Percentiles rank a stretch among this genome's conserved stretches.
Conservation (phyloP, 2,888 invertebrate species). For the Cheilosia vernalis region DNA sequence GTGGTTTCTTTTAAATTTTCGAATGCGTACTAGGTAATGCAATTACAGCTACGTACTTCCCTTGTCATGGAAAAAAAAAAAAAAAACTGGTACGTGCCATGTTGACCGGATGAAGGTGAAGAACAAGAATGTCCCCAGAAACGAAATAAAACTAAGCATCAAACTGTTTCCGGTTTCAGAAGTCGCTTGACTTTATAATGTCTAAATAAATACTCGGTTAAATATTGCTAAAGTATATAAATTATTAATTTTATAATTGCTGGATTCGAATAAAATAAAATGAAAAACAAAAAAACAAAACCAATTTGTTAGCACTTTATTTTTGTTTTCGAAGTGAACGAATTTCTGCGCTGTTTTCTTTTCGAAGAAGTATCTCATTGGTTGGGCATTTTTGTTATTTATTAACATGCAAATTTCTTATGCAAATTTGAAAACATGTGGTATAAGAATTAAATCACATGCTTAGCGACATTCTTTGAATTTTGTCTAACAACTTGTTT, state of each 20-base stretch:
- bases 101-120: constrained; percentile 45
- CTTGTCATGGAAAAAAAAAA: not conserved
- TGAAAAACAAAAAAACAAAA: not conserved
- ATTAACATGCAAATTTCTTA: constrained; percentile 33
- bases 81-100: constrained; percentile 32
- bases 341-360: not conserved
- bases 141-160: not conserved
- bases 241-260: not conserved
- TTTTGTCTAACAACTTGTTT: constrained; percentile 1
- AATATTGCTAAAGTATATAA: not conserved
- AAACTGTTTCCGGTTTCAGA: constrained; percentile 54
- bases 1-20: constrained; percentile 10
- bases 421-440: constrained; percentile 43
- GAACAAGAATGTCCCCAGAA: constrained; percentile 23
- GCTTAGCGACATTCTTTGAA: constrained; percentile 29
- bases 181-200: constrained; percentile 22
- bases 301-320: constrained; percentile 11
- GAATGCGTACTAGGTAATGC: constrained; percentile 30
- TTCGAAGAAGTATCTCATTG: constrained; percentile 19
- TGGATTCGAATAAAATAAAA: not conserved
- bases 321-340: not conserved
- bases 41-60: constrained; percentile 20
- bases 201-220: not conserved
- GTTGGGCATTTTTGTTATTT: constrained; percentile 17
- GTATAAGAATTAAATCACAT: constrained; percentile 16